Evolutionary conservation across 2,888 invertebrate genomes (phyloP), one percentile per base, ranked within the genome.

Genomic region (Trissoscelio sp.): DNA sequence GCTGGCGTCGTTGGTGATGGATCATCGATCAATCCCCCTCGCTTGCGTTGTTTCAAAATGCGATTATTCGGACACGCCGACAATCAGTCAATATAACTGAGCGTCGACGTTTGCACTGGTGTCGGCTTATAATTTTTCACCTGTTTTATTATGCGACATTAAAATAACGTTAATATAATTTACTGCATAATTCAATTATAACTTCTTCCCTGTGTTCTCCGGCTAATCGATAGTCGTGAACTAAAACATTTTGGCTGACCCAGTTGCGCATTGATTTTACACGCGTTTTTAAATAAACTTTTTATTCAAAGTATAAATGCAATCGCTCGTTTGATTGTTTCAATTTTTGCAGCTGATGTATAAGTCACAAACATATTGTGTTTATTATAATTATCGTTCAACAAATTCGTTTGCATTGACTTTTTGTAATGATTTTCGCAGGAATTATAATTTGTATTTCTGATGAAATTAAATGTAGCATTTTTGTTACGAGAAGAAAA

Each of bases 131-230:
- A 74, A 74, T 66, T 74, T 64, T 64, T 74, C 51, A 74, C 34
- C 57, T 37, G 46, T 46, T 67, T 75, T 60, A 67, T 51, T 58
- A 24, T 31, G 42, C 28, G 51, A 37, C 34, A 60, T 67, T 75
- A 75, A 75, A 75, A 37, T 67, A 75, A 60, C 60, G 37, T 60
- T 60, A 69, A 69, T 69, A 44, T 28, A 67, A 77, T 77, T 53
- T 62, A 22, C 31, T 39, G 44, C 39, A 34, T 69, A 53, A 77
- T 66, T 60, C 60, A 39, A 60, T 67, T 60, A 60, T 53, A 60
- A 69, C 42, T 42, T 53, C 62, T 55, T 34, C 16, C 11, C 16
- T 24, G 14, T 18, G 28, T 20, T 28, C 22, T 12, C 39, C n/a
- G 28, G n/a, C 57, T 46, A 12, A 48, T 48, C 70, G 58, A 58